Percentiles rank a stretch among this genome's conserved stretches.
phyloP scores from a whole-genome alignment of 1,140 invertebrate genomes.

The Zelostemma sp. region DNA sequence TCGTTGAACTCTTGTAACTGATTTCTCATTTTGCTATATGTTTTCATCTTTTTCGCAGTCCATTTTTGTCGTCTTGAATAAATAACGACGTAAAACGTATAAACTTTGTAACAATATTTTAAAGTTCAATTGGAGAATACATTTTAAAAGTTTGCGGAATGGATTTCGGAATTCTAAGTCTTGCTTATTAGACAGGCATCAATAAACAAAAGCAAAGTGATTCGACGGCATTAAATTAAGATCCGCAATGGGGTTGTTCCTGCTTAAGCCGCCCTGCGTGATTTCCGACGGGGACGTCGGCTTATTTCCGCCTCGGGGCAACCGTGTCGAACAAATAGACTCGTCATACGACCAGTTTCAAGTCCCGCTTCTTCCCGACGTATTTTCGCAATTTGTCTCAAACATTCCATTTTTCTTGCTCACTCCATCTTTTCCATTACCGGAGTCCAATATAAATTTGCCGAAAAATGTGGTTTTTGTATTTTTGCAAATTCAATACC shows the following conservation, averaged over 20 bases:
- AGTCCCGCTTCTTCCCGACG: constrained; percentile 21
- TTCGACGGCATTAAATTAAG: constrained; percentile 61
- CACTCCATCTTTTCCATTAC: background rate
- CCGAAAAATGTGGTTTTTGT: too few species aligned
- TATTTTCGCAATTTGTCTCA: constrained; percentile 11
- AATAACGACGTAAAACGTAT: too few species aligned
- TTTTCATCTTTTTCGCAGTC: too few species aligned
- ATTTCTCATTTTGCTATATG: too few species aligned
- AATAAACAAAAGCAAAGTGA: constrained; percentile 44
- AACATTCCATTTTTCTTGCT: constrained; percentile 3
- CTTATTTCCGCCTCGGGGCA: constrained; percentile 58
- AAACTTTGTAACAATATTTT: too few species aligned
- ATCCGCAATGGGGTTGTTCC: constrained; percentile 51
- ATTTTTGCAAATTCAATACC: too few species aligned
- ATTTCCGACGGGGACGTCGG: constrained; percentile 54
- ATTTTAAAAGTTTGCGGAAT: too few species aligned
- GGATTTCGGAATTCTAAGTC: background rate
- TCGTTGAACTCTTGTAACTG: too few species aligned
- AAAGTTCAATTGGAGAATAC: too few species aligned
- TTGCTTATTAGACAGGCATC: constrained; percentile 12
- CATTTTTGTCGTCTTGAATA: too few species aligned
- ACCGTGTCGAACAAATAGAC: constrained; percentile 46
- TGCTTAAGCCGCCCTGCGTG: constrained; percentile 60
- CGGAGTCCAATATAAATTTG: too few species aligned
- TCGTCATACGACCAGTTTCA: constrained; percentile 32